These are phyloP conservation scores for Proteles cristata DNA, from an alignment of 2,113 vertebrate species.

Conservation along the genomic window DNA sequence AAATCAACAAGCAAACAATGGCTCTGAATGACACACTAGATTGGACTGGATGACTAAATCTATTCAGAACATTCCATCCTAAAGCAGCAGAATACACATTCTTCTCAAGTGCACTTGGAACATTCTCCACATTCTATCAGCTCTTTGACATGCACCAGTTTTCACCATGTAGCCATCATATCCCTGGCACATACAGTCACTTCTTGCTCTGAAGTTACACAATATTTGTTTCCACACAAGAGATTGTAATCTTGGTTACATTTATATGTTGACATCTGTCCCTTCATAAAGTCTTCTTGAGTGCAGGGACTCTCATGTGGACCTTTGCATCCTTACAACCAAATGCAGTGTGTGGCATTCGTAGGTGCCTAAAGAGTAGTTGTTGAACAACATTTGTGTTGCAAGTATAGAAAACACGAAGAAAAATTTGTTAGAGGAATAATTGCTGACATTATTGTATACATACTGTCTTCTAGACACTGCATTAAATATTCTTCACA, in stretches of 20 bases:
- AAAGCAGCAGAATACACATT: too few relatives aligned
- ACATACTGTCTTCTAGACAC: neutral
- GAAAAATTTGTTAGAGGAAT: neutral
- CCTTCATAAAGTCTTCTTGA: neutral
- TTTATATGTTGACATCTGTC: neutral
- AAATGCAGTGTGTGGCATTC: neutral
- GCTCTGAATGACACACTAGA: too few relatives aligned
- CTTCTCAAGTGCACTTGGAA: too few relatives aligned
- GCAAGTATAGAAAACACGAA: neutral
- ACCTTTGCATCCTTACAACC: neutral
- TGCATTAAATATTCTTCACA: neutral
- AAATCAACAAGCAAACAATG: too few relatives aligned
- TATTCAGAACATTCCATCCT: too few relatives aligned
- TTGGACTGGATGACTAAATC: too few relatives aligned
- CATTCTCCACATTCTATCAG: neutral
- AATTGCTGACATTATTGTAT: neutral
- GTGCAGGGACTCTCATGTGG: neutral
- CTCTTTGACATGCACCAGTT: neutral
- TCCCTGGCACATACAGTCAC: neutral
- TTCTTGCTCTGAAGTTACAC: neutral
- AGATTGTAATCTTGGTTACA: neutral
- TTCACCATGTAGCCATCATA: neutral
- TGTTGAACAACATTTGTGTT: neutral
- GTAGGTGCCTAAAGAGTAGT: neutral
- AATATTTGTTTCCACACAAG: neutral